These are phyloP conservation scores for Chironomus riparius DNA, from an alignment of 2,888 invertebrate species.

Conservation along the genomic window DNA sequence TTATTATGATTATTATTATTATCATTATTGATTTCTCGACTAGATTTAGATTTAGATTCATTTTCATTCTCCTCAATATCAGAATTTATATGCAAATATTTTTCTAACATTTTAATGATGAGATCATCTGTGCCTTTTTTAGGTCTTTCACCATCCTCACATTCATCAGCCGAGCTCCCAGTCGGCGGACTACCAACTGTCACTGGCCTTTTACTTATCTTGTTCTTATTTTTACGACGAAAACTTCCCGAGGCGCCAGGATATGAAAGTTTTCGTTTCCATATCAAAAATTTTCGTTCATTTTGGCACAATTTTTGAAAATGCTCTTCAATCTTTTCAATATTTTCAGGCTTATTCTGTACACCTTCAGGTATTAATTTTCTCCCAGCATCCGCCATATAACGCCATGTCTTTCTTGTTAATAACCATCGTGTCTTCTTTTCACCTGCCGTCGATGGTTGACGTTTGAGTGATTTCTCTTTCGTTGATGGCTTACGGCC, in stretches of 20 bases:
- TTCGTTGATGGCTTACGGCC: slow-evolving; percentile 16
- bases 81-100: slow-evolving; percentile 35
- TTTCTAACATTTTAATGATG: slow-evolving; percentile 35
- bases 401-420: slow-evolving; percentile 82
- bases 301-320: slow-evolving; percentile 73
- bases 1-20: slow-evolving; percentile 7
- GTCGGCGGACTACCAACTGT: slow-evolving; percentile 31
- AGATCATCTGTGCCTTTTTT: slow-evolving; percentile 32
- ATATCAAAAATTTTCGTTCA: slow-evolving; percentile 68
- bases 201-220: slow-evolving; percentile 58
- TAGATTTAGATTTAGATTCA: neutral
- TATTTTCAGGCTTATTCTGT: slow-evolving; percentile 62
- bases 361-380: slow-evolving; percentile 75
- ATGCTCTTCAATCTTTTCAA: slow-evolving; percentile 72
- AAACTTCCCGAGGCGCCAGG: slow-evolving; percentile 60
- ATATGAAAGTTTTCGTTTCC: slow-evolving; percentile 69
- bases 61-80: slow-evolving; percentile 31
- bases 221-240: slow-evolving; percentile 48
- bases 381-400: slow-evolving; percentile 85
- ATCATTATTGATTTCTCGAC: slow-evolving; percentile 16
- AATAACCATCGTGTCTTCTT: slow-evolving; percentile 57
- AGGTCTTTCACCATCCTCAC: slow-evolving; percentile 41
- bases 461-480: slow-evolving; percentile 18
- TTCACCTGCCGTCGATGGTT: neutral
- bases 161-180: slow-evolving; percentile 57